Evolutionary conservation across 2,113 vertebrate species (phyloP).

Genomic region (Microcebus ravelobensis): DNA sequence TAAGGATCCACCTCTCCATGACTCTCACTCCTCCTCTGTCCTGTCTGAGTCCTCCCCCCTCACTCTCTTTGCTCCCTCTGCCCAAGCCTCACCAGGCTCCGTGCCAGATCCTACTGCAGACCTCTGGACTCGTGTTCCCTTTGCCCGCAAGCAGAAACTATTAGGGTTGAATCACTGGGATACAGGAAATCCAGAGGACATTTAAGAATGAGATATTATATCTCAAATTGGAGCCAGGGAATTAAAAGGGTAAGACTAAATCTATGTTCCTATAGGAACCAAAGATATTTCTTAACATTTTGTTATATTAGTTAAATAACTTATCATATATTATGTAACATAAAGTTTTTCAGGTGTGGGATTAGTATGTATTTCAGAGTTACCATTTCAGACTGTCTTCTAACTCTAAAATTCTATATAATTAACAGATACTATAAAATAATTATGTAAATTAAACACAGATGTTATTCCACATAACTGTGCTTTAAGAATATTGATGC

Average conservation of each 20-base stretch:
- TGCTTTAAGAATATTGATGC: background rate
- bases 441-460: background rate
- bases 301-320: background rate
- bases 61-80: too few species aligned
- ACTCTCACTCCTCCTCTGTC: background rate
- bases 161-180: background rate
- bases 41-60: accelerated
- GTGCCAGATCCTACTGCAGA: too few species aligned
- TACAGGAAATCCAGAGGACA: background rate
- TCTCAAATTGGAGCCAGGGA: background rate
- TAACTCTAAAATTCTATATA: background rate
- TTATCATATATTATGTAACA: background rate
- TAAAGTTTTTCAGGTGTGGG: background rate
- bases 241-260: background rate
- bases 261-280: background rate
- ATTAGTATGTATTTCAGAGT: background rate
- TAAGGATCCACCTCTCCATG: background rate
- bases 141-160: background rate
- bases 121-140: too few species aligned
- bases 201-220: background rate
- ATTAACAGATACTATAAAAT: background rate
- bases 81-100: too few species aligned
- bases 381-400: background rate
- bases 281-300: background rate
- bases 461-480: background rate